phyloP scores from a whole-genome alignment of 2,888 invertebrate species.

The Microctonus brassicae region DNA sequence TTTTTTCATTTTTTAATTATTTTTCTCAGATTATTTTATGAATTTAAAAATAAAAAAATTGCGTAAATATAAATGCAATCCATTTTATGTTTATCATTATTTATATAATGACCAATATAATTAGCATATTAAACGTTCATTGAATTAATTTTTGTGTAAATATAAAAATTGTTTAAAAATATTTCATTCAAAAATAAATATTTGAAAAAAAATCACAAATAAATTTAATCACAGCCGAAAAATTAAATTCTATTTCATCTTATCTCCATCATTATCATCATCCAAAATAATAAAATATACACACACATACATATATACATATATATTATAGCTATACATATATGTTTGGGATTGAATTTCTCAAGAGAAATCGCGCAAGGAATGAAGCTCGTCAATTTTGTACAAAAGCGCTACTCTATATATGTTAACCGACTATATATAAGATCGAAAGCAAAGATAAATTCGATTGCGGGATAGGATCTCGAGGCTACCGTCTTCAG shows the following conservation, averaged over 20 bases:
- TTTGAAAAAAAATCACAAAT: too few relatives aligned
- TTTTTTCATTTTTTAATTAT: too few relatives aligned
- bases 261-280: neutral
- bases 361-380: conserved; percentile 22
- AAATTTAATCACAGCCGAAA: too few relatives aligned
- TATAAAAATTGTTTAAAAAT: too few relatives aligned
- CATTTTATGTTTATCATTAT: too few relatives aligned
- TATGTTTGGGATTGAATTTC: neutral
- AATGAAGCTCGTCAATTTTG: conserved; percentile 28
- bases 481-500: conserved; percentile 44
- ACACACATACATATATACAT: neutral
- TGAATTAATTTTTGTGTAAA: too few relatives aligned
- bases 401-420: conserved; percentile 14
- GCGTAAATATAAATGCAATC: too few relatives aligned
- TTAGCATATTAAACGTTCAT: too few relatives aligned
- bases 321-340: neutral
- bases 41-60: too few relatives aligned
- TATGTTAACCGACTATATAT: conserved; percentile 25
- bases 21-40: too few relatives aligned
- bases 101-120: too few relatives aligned
- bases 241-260: neutral
- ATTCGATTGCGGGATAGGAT: conserved; percentile 37
- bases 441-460: conserved; percentile 45
- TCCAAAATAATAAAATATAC: neutral
- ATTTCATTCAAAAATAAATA: too few relatives aligned